Evolutionary conservation across 53 echinoderm and acorn worm species (phyloP), one percentile per base, ranked within the genome.

Genomic region (Arbacia lixula): DNA sequence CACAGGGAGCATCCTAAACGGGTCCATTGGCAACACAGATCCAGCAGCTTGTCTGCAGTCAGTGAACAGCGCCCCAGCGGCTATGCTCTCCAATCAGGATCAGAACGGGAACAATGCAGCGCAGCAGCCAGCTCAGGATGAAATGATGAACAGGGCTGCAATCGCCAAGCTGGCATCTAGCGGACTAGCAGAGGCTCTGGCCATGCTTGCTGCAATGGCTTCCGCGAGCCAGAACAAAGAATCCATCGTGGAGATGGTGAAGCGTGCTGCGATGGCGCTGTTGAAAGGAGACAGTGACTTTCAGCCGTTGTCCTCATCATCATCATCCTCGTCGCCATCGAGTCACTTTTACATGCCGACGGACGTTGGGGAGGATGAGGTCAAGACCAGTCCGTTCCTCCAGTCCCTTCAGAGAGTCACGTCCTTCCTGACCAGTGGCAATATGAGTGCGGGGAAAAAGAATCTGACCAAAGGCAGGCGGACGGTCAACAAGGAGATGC

Each of bases 401-500:
- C 88, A 89, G 55, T 85, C 95, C 63, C 84, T 95, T 41, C 89
- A 95, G n/a, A 86, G 89, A 63, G 95, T 95, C 73, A 91, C 89
- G 8, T 89, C 92, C 3, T 95, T 92, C 76, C 88, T 95, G 38
- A 95, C 90, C 86, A 91, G 89, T 30, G 91, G 91, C 34, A 84
- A 84, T 57, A 91, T 91, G 91, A 85, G 84, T 32, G 72, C 85
- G 8, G 64, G 62, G 63, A 36, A 60, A 4, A 12, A 57, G 10
- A 30, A 60, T 5, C 5, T 14, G 10, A 22, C 35, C 28, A 90
- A 87, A 68, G 86, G 53, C 50, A 76, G 54, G 60, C 91, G 91
- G 17, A 90, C 92, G 0, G 91, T 97, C 35, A 88, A 92, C 90
- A 92, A 94, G 65, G 98, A 97, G 62, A 79, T 97, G 77, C 65